Evolutionary conservation across 1,140 invertebrate species (phyloP), one percentile per base, ranked within the genome.

Genomic region (Proales similis): DNA sequence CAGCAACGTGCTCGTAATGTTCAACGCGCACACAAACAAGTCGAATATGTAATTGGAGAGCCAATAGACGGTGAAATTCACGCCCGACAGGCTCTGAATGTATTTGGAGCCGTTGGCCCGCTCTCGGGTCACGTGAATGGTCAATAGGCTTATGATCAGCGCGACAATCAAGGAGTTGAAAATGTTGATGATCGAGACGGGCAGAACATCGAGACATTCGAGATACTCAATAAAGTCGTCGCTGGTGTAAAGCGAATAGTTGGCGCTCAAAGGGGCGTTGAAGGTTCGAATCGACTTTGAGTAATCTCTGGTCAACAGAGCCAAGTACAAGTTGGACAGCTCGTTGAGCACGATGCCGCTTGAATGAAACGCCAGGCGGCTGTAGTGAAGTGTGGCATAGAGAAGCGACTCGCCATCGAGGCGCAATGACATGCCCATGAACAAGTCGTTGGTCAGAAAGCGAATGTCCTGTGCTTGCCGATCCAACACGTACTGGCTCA

Each of bases 301-400:
- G 9, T 30, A 4, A 39, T 57, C 51, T 7, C 45, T 57, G 24
- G 51, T 42, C 6, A 57, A 1, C 39, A 57, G 45, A 27, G 51
- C 32, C 4, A 57, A 24, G 45, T 42, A 26, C 19, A 57, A 57
- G 32, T 57, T 57, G n/a, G 36, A 26, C 5, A 42, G 11, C 30
- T 57, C 51, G 19, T 57, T 57, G 11, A 57, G n/a, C 7, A 42
- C 22, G 11, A 17, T 42, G 14, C 24, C 51, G 22, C 36, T 29
- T 14, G 51, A 57, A 57, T 57, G 51, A 57, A 57, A 57, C 20
- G 51, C 51, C 36, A 57, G 30, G 5, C 24, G 39, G 17, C 51
- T 57, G 22, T 57, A 57, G 29, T 42, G 45, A n/a, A 57, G 32
- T 12, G 19, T 57, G 20, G 51, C 51, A 11, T 57, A 29, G 20